Evolutionary conservation across 1,140 invertebrate species (phyloP).

Genomic region (Diabrotica virgifera): DNA sequence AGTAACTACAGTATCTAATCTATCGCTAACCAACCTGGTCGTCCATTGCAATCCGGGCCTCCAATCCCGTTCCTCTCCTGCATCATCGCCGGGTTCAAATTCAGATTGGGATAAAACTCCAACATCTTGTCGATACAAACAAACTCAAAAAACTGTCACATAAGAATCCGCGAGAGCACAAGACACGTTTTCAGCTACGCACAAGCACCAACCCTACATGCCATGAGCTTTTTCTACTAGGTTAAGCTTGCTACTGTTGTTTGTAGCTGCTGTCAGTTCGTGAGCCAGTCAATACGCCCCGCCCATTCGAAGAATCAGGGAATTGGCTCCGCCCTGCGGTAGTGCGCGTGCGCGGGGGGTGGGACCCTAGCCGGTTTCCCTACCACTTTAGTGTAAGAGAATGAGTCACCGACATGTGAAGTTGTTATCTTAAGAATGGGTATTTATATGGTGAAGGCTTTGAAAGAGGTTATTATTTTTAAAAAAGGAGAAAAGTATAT

Average conservation of each 20-base stretch:
- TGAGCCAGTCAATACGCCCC: neutral
- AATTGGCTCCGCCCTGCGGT: neutral
- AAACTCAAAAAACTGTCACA: neutral
- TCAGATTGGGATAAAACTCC: slow-evolving; percentile 50
- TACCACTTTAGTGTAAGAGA: neutral
- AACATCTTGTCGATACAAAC: slow-evolving; percentile 37
- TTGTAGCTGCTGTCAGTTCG: neutral
- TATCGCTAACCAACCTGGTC: slow-evolving; percentile 48
- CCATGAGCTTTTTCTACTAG: neutral
- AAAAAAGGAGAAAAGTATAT: too few species aligned
- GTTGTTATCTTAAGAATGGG: too few species aligned
- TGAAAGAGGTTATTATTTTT: too few species aligned
- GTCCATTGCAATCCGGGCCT: slow-evolving; percentile 50
- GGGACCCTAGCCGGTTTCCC: neutral
- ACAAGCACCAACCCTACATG: neutral
- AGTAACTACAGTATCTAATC: neutral
- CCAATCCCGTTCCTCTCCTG: slow-evolving; percentile 51
- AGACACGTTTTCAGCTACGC: neutral
- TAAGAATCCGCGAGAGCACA: neutral
- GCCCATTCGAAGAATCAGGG: neutral
- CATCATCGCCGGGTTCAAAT: slow-evolving; percentile 50
- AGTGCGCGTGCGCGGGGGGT: neutral
- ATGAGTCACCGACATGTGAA: too few species aligned
- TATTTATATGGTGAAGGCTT: too few species aligned
- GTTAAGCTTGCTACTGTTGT: neutral